Conservation (phyloP, 2,888 invertebrate genomes). For the Acanthosepion esculentum region DNA sequence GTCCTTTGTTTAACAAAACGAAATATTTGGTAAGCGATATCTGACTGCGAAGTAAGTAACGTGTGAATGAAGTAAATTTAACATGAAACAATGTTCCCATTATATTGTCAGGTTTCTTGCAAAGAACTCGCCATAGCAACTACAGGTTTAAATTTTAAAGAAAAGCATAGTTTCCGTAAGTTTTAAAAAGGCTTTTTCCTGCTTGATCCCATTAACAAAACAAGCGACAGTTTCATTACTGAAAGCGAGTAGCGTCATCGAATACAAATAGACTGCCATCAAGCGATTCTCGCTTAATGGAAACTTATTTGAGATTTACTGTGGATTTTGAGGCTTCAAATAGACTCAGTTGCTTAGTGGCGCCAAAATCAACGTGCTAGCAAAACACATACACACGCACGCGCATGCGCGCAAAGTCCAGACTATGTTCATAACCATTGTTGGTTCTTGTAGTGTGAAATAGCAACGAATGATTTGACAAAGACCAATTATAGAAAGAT, state of each 20-base stretch:
- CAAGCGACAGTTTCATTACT: no score
- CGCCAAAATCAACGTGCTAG: neutral
- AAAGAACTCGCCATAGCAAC: no score
- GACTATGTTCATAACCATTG: constrained; percentile 2
- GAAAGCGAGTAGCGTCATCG: neutral
- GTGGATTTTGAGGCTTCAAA: neutral
- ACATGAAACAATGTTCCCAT: no score
- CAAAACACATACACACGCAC: neutral
- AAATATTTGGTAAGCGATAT: no score
- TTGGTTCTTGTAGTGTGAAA: constrained; percentile 17
- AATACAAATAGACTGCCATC: neutral
- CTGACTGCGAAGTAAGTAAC: no score
- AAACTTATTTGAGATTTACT: neutral
- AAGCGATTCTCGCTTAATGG: neutral
- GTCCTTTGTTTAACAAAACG: no score
- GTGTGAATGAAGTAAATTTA: no score
- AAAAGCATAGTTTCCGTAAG: no score
- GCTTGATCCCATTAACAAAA: no score
- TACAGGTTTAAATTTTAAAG: no score
- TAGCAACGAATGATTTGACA: neutral
- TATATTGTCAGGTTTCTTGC: no score
- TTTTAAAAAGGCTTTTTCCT: no score
- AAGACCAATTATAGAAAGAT: constrained; percentile 33
- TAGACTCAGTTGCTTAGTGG: neutral
- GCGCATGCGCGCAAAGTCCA: neutral